Evolutionary conservation across 2,888 invertebrate species (phyloP), one percentile per base, ranked within the genome.

Genomic region (Petrophora chlorosata): DNA sequence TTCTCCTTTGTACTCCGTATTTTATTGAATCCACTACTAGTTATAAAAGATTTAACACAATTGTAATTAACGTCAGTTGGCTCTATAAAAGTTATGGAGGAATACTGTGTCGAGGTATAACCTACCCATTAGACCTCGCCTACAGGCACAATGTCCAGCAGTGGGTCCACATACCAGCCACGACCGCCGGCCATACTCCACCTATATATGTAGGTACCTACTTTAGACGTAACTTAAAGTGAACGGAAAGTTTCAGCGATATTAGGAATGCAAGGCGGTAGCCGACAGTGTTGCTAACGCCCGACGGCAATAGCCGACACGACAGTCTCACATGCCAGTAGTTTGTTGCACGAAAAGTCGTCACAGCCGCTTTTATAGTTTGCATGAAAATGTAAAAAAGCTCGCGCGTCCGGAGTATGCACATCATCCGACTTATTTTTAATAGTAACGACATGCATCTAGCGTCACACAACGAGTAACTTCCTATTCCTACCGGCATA

Each of bases 371-470:
- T 12, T 45, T 38, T 22, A 44, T 39, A 43, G 34, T 41, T 34
- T 22, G 14, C 32, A 19, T 34, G n/a, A 39, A 42, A 22, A 23
- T 42, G 42, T 30, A 33, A 43, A 40, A 47, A 52, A 16, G 16
- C 23, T 26, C 41, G 36, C 26, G 28, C 32, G 15, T 30, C 38
- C 52, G 43, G 43, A 39, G 46, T 39, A 54, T 35, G 23, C 38
- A 50, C 47, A 33, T 43, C 35, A 22, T 28, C 28, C 10, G 22
- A 28, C 47, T 56, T 39, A 58, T 46, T 56, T 56, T 46, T 35
- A 51, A 59, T 59, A n/a, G n/a, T n/a, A 56, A 48, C 54, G 33
- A 26, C 23, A 29, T 46, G 34, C 38, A 54, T 45, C 50, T 57
- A 44, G 17, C 49, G 45, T 50, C 55, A 30, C 44, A 41, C 38